phyloP scores from a whole-genome alignment of 2,888 invertebrate genomes.

The Esperia sulphurella region DNA sequence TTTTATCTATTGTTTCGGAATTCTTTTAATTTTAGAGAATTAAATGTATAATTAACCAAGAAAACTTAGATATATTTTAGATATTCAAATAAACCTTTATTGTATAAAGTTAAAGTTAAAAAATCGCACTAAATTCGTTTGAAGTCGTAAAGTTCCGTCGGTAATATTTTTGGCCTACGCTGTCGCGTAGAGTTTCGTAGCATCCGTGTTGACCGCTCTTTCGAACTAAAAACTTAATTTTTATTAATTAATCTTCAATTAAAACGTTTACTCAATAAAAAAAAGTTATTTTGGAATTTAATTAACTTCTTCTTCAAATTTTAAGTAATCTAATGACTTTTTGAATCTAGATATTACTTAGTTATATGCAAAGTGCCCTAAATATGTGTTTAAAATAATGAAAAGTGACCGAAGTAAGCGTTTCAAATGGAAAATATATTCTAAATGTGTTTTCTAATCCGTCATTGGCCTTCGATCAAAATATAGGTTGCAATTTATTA shows the following conservation, averaged over 20 bases:
- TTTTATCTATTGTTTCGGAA: neutral
- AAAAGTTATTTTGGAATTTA: neutral
- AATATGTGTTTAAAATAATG: neutral
- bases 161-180: conserved; percentile 73
- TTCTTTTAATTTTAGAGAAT: neutral
- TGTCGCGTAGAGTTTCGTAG: conserved; percentile 38
- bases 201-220: conserved; percentile 11
- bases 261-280: neutral
- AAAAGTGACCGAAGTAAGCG: neutral
- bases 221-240: neutral
- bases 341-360: neutral
- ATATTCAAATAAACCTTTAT: neutral
- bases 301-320: neutral
- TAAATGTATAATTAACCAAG: too few relatives aligned
- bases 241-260: neutral
- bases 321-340: neutral
- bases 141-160: conserved; percentile 52
- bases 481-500: conserved; percentile 75
- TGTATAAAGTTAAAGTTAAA: neutral
- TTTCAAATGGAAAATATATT: conserved; percentile 13
- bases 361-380: neutral
- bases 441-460: conserved; percentile 38
- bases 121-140: neutral
- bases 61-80: too few relatives aligned
- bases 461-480: conserved; percentile 74